phyloP scores from a whole-genome alignment of 2,113 vertebrate species.

The Chloebia gouldiae region DNA sequence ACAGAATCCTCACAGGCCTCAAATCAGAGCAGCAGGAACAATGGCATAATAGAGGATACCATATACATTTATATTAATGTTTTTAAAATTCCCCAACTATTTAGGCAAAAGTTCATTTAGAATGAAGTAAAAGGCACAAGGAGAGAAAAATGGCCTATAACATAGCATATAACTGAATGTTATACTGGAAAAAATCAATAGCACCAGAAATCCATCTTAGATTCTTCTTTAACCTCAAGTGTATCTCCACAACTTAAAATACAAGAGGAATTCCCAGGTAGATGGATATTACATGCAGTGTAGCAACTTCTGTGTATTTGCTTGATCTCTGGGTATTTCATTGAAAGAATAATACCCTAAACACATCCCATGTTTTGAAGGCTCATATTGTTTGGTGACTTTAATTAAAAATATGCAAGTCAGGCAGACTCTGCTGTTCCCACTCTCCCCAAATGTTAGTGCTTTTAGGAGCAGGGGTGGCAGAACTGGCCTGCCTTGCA shows the following conservation, averaged over 20 bases:
- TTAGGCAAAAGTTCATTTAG: neutral
- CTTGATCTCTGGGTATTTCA: rapidly evolving
- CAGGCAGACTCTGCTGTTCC: neutral
- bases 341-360: neutral
- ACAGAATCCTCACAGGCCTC: neutral
- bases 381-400: neutral
- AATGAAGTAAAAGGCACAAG: neutral
- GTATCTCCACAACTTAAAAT: neutral
- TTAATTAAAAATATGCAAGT: neutral
- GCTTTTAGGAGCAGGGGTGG: neutral
- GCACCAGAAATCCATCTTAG: neutral
- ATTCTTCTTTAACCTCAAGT: neutral
- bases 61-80: neutral
- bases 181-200: neutral
- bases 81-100: neutral
- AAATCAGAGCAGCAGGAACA: neutral
- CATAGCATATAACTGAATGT: neutral
- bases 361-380: neutral
- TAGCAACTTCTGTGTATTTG: neutral
- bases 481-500: neutral
- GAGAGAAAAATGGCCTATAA: neutral
- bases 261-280: neutral
- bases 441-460: rapidly evolving
- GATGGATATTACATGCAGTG: neutral
- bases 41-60: neutral